Evolutionary conservation across 2,797 vertebrate species (phyloP), one percentile per base, ranked within the genome.

Genomic region (Takifugu ocellatus): DNA sequence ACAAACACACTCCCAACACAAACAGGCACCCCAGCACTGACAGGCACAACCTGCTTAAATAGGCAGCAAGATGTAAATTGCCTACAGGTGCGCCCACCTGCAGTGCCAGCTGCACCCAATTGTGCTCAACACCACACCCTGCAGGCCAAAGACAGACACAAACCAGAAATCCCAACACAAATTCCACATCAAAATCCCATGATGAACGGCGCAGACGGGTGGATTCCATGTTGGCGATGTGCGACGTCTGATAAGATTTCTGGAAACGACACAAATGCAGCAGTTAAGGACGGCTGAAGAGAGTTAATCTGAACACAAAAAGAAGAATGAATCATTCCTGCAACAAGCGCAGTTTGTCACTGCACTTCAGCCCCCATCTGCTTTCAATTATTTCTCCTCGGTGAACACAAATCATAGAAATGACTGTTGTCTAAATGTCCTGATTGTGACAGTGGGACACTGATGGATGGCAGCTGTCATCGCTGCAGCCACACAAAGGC

Each of bases 171-270:
- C n/a, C n/a, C n/a, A n/a, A n/a, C n/a, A n/a, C 54, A 68, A 68
- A 69, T 65, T 75, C 75, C 72, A 69, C 74, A 62, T 45, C 17
- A 3, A 61, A 70, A 65, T 73, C 70, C 76, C 51, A 55, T 68
- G 74, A 77, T 74, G 65, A 78, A 72, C 65, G 24, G 43, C 57
- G 75, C 83, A 83, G 56, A 74, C 53, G 75, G 74, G 61, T 70
- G 61, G 11, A 45, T 72, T 81, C 71, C 68, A 63, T 61, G 63
- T 65, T 66, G 58, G 71, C 63, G 31, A 39, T 8, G 44, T 78
- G 72, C 56, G 63, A 46, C 49, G 59, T 54, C 45, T 68, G 70
- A 77, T 82, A 72, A 80, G 57, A 78, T 74, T 77, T 76, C 55
- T 70, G 12, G 45, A 70, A 58, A 61, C 75, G 61, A 60, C 74